Percentiles rank a stretch among this genome's conserved stretches.
These are phyloP conservation scores for Gymnobelideus leadbeateri DNA, from an alignment of 2,113 vertebrate genomes.

Conservation along the genomic window DNA sequence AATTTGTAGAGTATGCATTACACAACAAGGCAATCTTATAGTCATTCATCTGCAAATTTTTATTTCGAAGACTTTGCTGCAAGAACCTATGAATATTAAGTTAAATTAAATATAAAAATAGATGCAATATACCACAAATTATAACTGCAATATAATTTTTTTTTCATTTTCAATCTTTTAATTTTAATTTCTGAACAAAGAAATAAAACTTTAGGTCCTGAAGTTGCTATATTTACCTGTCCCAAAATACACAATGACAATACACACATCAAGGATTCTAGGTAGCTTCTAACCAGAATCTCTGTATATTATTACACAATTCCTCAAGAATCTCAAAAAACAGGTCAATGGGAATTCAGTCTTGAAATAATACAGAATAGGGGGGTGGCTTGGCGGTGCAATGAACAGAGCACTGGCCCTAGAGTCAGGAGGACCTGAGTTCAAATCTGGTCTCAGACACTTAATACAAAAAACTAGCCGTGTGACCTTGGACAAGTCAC, in stretches of 20 bases:
- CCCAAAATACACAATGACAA: background rate
- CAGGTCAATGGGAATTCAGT: background rate
- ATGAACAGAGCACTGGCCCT: no score
- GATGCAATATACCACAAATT: background rate
- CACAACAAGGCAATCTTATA: constrained; percentile 99
- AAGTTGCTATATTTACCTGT: background rate
- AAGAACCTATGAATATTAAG: constrained; percentile 89
- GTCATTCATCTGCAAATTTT: constrained; percentile 97
- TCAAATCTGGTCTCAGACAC: no score
- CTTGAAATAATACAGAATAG: background rate
- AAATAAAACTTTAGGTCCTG: constrained; percentile 40
- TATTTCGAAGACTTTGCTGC: constrained; percentile 97
- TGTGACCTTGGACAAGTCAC: no score
- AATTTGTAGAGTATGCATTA: constrained; percentile 99
- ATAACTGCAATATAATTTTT: background rate
- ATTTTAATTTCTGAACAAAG: background rate
- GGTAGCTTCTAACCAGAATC: constrained; percentile 37
- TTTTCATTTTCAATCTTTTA: background rate
- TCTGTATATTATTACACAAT: background rate
- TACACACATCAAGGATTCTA: background rate
- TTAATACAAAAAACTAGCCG: no score
- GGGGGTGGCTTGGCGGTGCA: no score
- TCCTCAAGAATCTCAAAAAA: background rate
- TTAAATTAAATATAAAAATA: constrained; percentile 53
- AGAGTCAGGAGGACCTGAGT: no score